These are phyloP conservation scores for Oithona nana DNA, from an alignment of 2,888 invertebrate species.

Conservation along the genomic window DNA sequence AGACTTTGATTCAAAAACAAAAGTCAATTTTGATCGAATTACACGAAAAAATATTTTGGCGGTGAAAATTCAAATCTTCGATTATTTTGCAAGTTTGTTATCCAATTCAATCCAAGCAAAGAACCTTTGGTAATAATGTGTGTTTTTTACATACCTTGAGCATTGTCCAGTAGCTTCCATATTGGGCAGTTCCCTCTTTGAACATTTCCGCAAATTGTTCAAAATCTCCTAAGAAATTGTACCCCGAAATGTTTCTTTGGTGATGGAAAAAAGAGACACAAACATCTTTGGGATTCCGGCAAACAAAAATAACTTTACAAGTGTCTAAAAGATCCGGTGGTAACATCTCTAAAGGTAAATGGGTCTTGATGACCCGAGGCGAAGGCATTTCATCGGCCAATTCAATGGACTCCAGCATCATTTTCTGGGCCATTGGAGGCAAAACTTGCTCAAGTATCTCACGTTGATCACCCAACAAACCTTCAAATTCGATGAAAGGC, in stretches of 20 bases:
- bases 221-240: neutral
- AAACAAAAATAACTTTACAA: neutral
- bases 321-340: neutral
- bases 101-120: too few relatives aligned
- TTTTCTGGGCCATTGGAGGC: too few relatives aligned
- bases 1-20: too few relatives aligned
- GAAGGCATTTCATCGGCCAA: too few relatives aligned
- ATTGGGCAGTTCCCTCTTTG: neutral
- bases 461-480: too few relatives aligned
- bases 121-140: too few relatives aligned
- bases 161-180: neutral
- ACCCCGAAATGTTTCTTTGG: neutral
- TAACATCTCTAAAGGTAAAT: neutral
- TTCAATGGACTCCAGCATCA: too few relatives aligned
- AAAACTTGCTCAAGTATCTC: too few relatives aligned
- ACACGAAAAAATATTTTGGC: too few relatives aligned
- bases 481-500: slow-evolving; percentile 19
- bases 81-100: too few relatives aligned
- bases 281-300: neutral
- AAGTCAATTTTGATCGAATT: too few relatives aligned
- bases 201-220: neutral
- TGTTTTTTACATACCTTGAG: neutral
- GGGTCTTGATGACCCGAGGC: neutral
- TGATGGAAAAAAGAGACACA: neutral
- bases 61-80: too few relatives aligned